A percentile compares a stretch with the other conserved stretches of the same genome.
Evolutionary conservation across 2,113 vertebrate species (phyloP).

Genomic region (Strix uralensis): DNA sequence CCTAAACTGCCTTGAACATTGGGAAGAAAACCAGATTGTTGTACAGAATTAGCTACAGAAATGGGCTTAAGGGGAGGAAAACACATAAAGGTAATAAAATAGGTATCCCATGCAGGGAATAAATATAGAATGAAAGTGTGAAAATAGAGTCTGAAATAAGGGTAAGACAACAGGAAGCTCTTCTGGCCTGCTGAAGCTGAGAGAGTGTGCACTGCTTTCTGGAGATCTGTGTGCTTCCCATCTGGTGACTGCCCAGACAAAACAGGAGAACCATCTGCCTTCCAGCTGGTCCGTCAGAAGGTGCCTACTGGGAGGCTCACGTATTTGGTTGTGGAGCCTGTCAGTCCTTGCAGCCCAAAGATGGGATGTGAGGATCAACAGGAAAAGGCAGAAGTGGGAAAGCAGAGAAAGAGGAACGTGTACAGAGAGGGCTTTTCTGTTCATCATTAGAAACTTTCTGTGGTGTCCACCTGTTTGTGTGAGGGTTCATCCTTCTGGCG

Average conservation of each 20-base stretch:
- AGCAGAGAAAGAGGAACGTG: neutral
- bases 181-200: neutral
- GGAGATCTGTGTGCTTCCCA: constrained; percentile 12
- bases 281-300: constrained; percentile 35
- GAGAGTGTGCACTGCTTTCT: neutral
- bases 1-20: neutral
- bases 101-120: neutral
- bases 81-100: neutral
- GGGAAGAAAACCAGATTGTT: neutral
- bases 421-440: neutral
- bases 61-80: neutral
- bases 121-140: neutral
- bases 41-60: neutral
- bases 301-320: neutral
- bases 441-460: neutral
- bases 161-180: neutral
- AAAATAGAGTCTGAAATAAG: neutral
- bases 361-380: neutral
- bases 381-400: neutral
- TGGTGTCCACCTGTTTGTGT: neutral
- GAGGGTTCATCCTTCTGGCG: neutral
- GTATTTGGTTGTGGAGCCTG: neutral
- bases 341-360: neutral
- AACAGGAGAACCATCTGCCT: constrained; percentile 54
- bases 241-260: constrained; percentile 53